Conservation (phyloP, 1,140 invertebrate species). For the Tetragnatha versicolor region DNA sequence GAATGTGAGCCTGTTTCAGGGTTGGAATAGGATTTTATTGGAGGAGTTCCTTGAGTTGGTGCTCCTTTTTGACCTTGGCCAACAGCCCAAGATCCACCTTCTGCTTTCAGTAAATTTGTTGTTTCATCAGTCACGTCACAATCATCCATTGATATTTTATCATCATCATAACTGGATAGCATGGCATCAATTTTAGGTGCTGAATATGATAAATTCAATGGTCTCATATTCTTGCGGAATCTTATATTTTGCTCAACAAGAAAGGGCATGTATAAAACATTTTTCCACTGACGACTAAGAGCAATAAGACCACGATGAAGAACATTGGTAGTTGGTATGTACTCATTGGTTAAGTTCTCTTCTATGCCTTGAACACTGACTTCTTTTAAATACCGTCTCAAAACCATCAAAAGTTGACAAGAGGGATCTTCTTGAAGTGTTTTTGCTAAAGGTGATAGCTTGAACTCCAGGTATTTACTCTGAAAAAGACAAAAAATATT, state of each 20-base stretch:
- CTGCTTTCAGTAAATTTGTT: constrained; percentile 78
- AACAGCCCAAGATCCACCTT: constrained; percentile 63
- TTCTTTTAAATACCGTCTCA: constrained; percentile 84
- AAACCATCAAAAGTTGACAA: constrained; percentile 88
- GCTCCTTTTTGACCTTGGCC: constrained; percentile 15
- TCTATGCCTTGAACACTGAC: constrained; percentile 79
- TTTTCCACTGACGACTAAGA: constrained; percentile 95
- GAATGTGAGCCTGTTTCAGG: constrained; percentile 52
- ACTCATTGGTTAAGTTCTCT: constrained; percentile 79
- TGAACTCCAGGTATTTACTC: constrained; percentile 81
- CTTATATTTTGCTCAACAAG: constrained; percentile 85
- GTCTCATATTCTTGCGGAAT: constrained; percentile 75
- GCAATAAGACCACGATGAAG: constrained; percentile 91
- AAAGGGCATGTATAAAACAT: constrained; percentile 91
- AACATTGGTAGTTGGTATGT: constrained; percentile 85
- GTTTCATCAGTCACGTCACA: constrained; percentile 83
- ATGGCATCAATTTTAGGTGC: constrained; percentile 83
- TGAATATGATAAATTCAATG: constrained; percentile 85
- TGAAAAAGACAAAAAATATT: constrained; percentile 63
- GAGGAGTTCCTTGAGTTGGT: not conserved
- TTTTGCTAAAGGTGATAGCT: constrained; percentile 85
- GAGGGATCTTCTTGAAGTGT: constrained; percentile 95
- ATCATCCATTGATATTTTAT: constrained; percentile 66
- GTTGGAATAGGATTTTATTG: constrained; percentile 52
- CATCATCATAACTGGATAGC: constrained; percentile 60